Base-by-base conservation (phyloP, 37 sponge, comb jelly and placozoan species). In the Amphimedon queenslandica region DNA sequence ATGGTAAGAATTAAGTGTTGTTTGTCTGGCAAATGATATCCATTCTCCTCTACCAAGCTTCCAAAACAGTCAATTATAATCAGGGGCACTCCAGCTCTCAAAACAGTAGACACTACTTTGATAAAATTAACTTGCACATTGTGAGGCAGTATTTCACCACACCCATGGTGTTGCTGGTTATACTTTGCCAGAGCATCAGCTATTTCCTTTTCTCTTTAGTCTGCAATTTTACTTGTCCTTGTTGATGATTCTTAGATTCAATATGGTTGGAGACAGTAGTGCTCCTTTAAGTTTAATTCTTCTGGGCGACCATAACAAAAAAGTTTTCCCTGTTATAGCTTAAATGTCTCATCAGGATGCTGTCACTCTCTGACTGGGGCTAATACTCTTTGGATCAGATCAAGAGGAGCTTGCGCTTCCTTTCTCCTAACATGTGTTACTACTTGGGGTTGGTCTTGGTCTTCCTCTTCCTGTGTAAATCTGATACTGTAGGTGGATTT, bases 261-360 rank as follows among this genome's bases (percentile, higher is more conserved):
- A 77, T 31, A 40, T 84, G 85, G 72, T 47, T 47, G 36, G 58
- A 8, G 10, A 21, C 20, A 84, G n/a, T 11, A 29, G 30, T 33
- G 67, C 72, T 10, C 69, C 47, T 65, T 84, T 84, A 18, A 78
- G 27, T 67, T 30, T 23, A 84, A 25, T 57, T 77, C 66, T 25
- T 84, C 85, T n/a, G 69, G 37, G 72, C 85, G 77, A 0, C 72
- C 84, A 21, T 27, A 33, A 47, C 85, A 84, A 57, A 84, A 84
- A 2, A 84, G 66, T 32, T 73, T 77, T 0, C 40, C 41, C 29
- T 61, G 30, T 10, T 77, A 76, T 34, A 83, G 66, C 0, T 63
- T 66, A 8, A 83, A 43, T 3, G 69, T 27, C 63, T 83, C 77
- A 16, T 55, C 32, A 5, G 58, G 40, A 66, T 57, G 66, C 77